Percentiles rank a stretch among this genome's conserved stretches.
Conservation (phyloP, 1,140 invertebrate species). For the Solenopsis fugax region DNA sequence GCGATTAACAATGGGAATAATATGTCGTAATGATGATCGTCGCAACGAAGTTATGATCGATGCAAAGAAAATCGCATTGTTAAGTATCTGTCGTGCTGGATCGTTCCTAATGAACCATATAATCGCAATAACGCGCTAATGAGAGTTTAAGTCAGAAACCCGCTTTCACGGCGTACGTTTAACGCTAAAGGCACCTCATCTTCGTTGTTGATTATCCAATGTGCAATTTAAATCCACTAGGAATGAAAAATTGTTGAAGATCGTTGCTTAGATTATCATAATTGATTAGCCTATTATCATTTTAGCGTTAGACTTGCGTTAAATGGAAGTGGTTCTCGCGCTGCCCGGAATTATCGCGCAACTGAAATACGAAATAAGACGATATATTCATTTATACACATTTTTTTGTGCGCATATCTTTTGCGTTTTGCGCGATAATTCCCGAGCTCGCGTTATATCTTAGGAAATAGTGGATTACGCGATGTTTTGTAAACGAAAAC, state of each 20-base stretch:
- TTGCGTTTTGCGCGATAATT: not conserved
- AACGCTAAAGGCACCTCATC: conserved; percentile 13
- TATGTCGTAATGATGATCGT: not conserved
- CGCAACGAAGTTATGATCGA: conserved; percentile 24
- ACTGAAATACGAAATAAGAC: not conserved
- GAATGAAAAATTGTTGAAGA: not conserved
- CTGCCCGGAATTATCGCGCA: not conserved
- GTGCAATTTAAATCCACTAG: conserved; percentile 16
- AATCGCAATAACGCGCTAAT: conserved; percentile 15
- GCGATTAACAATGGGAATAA: conserved; percentile 11
- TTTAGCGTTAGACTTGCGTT: conserved; percentile 23
- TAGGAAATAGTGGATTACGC: not conserved
- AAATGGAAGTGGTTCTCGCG: conserved; percentile 22
- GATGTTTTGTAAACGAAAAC: not conserved
- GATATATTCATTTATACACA: not conserved
- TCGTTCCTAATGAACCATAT: not conserved
- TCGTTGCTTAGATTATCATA: not conserved
- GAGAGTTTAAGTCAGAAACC: conserved; percentile 1
- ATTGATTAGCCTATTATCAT: not conserved
- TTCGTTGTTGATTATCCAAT: conserved; percentile 1
- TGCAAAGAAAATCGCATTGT: conserved; percentile 29
- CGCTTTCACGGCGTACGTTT: not conserved
- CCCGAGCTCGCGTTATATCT: not conserved
- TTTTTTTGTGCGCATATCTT: not conserved
- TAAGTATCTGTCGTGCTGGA: conserved; percentile 28